Evolutionary conservation across 2,888 invertebrate species (phyloP), one percentile per base, ranked within the genome.

Genomic region (Pyrrhia umbra): DNA sequence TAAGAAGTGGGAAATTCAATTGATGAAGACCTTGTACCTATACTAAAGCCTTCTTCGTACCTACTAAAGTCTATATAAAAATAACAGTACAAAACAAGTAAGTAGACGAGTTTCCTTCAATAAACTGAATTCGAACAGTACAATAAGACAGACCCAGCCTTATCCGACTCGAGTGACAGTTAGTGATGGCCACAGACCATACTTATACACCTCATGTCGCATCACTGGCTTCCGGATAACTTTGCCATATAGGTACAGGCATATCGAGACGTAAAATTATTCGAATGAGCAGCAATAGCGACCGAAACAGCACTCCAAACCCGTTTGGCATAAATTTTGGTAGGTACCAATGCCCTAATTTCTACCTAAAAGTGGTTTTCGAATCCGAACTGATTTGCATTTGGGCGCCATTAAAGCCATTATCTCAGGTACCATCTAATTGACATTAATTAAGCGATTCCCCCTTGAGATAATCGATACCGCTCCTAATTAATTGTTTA

Each of bases 401-500:
- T 71, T 25, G 63, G 50, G 27, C 3, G 46, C 63, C 47, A 71
- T 75, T 64, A 76, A 43, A 47, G 57, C 16, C 18, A 57, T 39
- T 64, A 67, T 74, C 76, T 23, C 52, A 71, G 67, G 50, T 57
- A 25, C 50, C 45, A 64, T 57, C 67, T 71, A 67, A 76, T 74
- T 71, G 64, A 60, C 74, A 64, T 55, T 73, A 64, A 77, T 77
- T 64, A 76, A 73, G 61, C 50, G 57, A 69, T 64, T 34, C 56
- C 43, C 56, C 73, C 50, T 68, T 64, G 50, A 59, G 75, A 79
- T 81, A 76, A 83, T 78, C 80, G 79, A 75, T 67, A 74, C 70
- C 77, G 71, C 78, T 73, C 58, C 71, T 78, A 81, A 81, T 79
- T 77, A 70, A 66, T 68, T 75, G 54, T 70, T 63, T 68, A 80